phyloP scores from a whole-genome alignment of 2,797 vertebrate species.

The Spinus olivaceus region DNA sequence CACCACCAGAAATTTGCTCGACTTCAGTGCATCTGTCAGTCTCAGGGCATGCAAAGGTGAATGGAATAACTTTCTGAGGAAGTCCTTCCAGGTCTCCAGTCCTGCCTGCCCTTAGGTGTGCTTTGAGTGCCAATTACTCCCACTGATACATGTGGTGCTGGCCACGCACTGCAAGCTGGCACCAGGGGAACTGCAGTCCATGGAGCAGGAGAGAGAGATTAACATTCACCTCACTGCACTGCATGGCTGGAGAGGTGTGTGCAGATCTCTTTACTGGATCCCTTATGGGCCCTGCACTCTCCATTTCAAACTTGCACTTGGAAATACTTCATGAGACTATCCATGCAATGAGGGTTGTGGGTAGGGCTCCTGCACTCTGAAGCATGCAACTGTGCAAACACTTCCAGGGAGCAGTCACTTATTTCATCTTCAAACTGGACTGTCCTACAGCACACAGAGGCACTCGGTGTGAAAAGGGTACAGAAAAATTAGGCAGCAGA shows the following conservation, averaged over 20 bases:
- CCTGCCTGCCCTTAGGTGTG: neutral
- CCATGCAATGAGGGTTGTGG: neutral
- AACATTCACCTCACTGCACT: neutral
- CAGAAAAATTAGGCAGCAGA: neutral
- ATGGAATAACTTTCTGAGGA: neutral
- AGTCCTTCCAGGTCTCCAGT: neutral
- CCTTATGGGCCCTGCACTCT: neutral
- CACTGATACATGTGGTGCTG: neutral
- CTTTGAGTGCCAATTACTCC: neutral
- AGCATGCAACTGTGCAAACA: neutral
- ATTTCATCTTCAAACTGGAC: neutral
- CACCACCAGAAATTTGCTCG: neutral
- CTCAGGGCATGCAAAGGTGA: neutral
- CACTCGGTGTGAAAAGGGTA: neutral
- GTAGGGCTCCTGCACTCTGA: neutral
- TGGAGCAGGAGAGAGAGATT: neutral
- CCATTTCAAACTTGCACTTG: neutral
- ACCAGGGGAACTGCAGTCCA: neutral
- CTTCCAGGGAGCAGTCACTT: neutral
- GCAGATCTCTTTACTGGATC: neutral
- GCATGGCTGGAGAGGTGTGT: neutral
- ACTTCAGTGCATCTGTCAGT: neutral
- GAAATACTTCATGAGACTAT: neutral
- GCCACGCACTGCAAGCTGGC: neutral
- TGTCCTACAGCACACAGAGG: neutral